Evolutionary conservation across 2,113 vertebrate genomes (phyloP), one percentile per base, ranked within the genome.

Genomic region (Cyprinodon tularosa): DNA sequence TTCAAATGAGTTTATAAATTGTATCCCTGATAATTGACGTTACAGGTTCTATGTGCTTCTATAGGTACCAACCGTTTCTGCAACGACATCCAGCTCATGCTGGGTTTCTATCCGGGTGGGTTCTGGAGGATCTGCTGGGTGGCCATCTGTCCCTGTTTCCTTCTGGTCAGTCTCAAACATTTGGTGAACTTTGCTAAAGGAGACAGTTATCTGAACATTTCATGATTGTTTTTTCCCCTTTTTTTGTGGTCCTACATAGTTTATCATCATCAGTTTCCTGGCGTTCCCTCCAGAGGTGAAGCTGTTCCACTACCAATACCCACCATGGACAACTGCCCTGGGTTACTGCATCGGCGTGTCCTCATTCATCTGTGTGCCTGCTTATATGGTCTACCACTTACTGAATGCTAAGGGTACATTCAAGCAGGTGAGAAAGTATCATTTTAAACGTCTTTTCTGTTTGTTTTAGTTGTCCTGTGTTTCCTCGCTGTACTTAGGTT

Each of bases 121-220:
- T 99, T 96, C 89, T 99, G 98, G 98, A 92, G 93, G 88, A 84
- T 98, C 77, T 99, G 98, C 92, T 99, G 98, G 98, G 95, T 95
- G 1, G 96, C 93, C 71, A 95, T 99, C 88, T 99, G 98, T 81
- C 98, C 98, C 40, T 89, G 95, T 74, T 97, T 99, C 88, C 95
- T 99, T 73, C 82, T 99, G 96, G 98, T 99, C 85, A 96, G 96
- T 77, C 22, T 83, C 44, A 40, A 22, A 20, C 29, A 39, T 63
- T 50, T 37, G 22, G 42, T 47, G 47, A 12, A 72, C 63, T 71
- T 57, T 57, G 17, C 3, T 9, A n/a, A 20, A 67, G 71, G 7
- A 50, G 12, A 60, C 29, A 38, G 15, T 44, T 65, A 65, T 2
- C 2, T 9, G 6, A 20, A 42, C 4, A 2, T 0, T 12, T 66